Percentiles rank a stretch among this genome's conserved stretches.
These are phyloP conservation scores for Mesembrinibis cayennensis DNA, from an alignment of 2,113 vertebrate species.

Conservation along the genomic window DNA sequence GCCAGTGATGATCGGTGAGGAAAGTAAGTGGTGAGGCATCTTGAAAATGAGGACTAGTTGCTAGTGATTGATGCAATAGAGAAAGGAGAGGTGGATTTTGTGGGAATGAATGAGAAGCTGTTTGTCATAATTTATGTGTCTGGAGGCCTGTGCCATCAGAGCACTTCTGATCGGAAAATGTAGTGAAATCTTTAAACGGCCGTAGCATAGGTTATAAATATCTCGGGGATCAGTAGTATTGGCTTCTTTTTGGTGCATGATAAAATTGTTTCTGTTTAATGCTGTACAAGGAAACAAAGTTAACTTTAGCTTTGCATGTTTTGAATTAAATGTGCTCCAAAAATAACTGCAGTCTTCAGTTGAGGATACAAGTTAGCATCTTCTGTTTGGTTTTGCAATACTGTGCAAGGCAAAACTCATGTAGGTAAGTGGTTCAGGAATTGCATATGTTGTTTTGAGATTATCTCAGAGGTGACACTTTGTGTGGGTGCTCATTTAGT, in stretches of 20 bases:
- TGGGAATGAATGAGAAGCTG: neutral
- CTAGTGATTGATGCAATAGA: neutral
- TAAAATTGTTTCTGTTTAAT: neutral
- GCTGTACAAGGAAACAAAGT: neutral
- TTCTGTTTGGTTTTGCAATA: neutral
- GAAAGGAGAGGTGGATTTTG: neutral
- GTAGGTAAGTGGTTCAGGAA: neutral
- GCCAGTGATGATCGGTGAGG: neutral
- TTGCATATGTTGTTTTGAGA: neutral
- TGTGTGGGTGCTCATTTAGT: neutral
- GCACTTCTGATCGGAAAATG: neutral
- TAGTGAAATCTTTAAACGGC: neutral
- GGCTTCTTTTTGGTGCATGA: neutral
- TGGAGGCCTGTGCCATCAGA: neutral
- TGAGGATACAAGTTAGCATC: neutral
- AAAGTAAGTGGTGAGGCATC: neutral
- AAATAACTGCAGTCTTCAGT: neutral
- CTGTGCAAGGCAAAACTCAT: neutral
- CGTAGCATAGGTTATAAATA: neutral
- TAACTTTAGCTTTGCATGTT: neutral
- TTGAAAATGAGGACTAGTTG: rapidly evolving
- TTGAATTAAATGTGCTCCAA: neutral
- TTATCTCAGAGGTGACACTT: neutral
- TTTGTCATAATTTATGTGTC: neutral
- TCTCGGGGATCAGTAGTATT: neutral